phyloP scores from a whole-genome alignment of 2,888 invertebrate genomes.

The Eulithis testata region DNA sequence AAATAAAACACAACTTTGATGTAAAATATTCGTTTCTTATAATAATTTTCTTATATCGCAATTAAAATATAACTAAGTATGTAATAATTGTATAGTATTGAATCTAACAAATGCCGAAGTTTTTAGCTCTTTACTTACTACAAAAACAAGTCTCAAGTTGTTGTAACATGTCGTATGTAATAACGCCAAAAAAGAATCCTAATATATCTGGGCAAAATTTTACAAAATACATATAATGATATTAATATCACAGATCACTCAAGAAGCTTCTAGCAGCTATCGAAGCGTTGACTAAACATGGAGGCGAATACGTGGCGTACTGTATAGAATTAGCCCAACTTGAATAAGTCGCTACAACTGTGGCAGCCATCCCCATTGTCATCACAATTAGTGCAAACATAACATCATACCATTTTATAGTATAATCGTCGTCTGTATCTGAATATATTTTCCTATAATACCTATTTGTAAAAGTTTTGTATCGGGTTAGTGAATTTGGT shows the following conservation, averaged over 20 bases:
- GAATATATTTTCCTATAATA: constrained; percentile 40
- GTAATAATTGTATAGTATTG: too few relatives aligned
- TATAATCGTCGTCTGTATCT: constrained; percentile 53
- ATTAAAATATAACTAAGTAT: background rate
- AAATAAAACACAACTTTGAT: constrained; percentile 55
- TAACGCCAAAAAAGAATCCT: too few relatives aligned
- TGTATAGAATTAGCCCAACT: constrained; percentile 87
- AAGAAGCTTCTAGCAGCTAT: constrained; percentile 69
- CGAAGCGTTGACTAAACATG: constrained; percentile 88
- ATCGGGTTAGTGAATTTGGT: constrained; percentile 51
- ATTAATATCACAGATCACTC: constrained; percentile 18
- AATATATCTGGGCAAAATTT: too few relatives aligned
- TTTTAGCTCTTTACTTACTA: too few relatives aligned
- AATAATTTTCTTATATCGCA: constrained; percentile 12
- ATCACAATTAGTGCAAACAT: constrained; percentile 84
- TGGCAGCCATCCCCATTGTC: constrained; percentile 86
- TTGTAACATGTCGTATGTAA: too few relatives aligned
- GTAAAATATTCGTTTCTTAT: constrained; percentile 33
- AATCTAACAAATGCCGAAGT: too few relatives aligned
- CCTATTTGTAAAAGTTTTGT: constrained; percentile 63
- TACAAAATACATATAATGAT: too few relatives aligned
- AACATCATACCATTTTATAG: constrained; percentile 75
- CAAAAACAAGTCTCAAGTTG: too few relatives aligned
- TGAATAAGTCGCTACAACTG: constrained; percentile 88
- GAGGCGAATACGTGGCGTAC: constrained; percentile 88